phyloP scores from a whole-genome alignment of 2,113 vertebrate species.

The Podarcis raffonei region DNA sequence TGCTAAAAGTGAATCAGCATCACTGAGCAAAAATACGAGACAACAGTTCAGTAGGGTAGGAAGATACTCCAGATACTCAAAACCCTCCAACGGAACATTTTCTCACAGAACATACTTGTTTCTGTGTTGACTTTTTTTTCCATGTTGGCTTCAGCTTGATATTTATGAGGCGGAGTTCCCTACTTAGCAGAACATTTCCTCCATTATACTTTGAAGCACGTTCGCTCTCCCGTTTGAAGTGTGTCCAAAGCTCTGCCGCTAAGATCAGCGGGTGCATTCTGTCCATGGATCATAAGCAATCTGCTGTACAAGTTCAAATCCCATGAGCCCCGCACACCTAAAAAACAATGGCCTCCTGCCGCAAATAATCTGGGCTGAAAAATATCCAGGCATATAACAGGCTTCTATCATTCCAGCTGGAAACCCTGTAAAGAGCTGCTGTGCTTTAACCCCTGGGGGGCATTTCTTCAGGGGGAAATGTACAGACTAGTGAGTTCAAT shows the following conservation, averaged over 20 bases:
- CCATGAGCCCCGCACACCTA: constrained; percentile 59
- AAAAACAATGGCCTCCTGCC: constrained; percentile 62
- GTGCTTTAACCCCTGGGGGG: constrained; percentile 35
- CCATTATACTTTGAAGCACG: constrained; percentile 71
- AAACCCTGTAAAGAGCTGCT: constrained; percentile 47
- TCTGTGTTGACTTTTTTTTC: constrained; percentile 67
- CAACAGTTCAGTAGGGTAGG: constrained; percentile 53
- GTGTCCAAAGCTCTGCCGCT: constrained; percentile 67
- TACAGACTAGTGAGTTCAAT: constrained; percentile 43
- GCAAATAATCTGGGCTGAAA: constrained; percentile 58
- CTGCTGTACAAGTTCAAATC: constrained; percentile 68
- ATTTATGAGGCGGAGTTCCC: constrained; percentile 71
- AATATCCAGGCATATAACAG: constrained; percentile 55
- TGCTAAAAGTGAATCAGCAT: background rate
- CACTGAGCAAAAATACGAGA: constrained; percentile 26
- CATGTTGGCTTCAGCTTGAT: constrained; percentile 67
- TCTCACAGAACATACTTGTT: constrained; percentile 61
- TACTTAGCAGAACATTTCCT: constrained; percentile 72
- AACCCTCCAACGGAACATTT: constrained; percentile 52
- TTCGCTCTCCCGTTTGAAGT: constrained; percentile 69
- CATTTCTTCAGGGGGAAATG: constrained; percentile 25
- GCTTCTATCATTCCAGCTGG: constrained; percentile 39
- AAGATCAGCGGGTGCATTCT: constrained; percentile 67
- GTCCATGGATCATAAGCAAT: constrained; percentile 64
- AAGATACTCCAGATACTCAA: constrained; percentile 32